A percentile compares a stretch with the other conserved stretches of the same genome.
Conservation (phyloP, 2,797 vertebrate genomes). For the Furcifer pardalis region DNA sequence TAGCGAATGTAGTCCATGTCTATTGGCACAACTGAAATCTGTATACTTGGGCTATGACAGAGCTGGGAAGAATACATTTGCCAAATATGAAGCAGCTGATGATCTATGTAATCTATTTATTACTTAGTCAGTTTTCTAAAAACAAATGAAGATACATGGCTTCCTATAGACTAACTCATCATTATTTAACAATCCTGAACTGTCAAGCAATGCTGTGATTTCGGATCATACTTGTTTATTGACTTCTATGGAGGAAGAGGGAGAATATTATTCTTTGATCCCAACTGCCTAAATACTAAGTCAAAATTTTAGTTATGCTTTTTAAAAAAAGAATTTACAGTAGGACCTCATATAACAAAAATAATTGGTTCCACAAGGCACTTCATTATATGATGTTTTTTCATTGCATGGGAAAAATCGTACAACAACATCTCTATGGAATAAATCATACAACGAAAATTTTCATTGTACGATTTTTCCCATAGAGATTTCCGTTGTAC, state of each 20-base stretch:
- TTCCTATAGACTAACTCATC: background rate
- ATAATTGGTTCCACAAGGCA: too few species aligned
- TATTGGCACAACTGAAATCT: background rate
- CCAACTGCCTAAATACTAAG: constrained; percentile 35
- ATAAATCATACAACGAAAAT: too few species aligned
- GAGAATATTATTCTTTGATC: constrained; percentile 37
- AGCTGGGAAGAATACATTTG: background rate
- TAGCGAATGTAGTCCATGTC: background rate
- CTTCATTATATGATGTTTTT: too few species aligned
- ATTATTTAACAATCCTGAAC: background rate
- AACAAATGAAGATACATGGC: constrained; percentile 2
- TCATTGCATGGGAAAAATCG: too few species aligned
- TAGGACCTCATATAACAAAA: too few species aligned
- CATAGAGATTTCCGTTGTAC: too few species aligned
- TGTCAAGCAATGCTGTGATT: background rate
- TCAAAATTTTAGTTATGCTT: constrained; percentile 25
- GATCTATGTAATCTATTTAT: background rate
- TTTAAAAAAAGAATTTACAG: constrained; percentile 48
- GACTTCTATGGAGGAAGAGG: constrained; percentile 14
- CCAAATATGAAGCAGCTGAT: background rate
- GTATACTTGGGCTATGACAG: background rate
- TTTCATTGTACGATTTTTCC: too few species aligned
- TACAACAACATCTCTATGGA: too few species aligned
- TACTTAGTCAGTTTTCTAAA: background rate
- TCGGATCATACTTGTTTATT: background rate